phyloP scores from a whole-genome alignment of 2,113 vertebrate species.

The Morone saxatilis region DNA sequence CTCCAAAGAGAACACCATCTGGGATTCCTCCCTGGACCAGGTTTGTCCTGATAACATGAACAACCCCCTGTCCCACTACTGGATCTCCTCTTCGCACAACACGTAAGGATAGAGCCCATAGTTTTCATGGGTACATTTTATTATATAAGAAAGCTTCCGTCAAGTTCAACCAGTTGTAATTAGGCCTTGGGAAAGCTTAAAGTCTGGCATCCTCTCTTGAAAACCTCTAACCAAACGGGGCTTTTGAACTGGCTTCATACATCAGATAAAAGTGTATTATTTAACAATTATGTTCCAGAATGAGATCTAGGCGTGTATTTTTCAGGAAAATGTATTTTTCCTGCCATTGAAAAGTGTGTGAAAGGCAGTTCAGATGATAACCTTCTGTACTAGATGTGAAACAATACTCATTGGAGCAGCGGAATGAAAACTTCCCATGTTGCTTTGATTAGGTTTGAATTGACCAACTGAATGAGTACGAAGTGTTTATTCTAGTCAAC shows the following conservation, averaged over 20 bases:
- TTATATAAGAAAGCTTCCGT: background rate
- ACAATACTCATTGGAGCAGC: slow-evolving; percentile 60
- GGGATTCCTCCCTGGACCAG: slow-evolving; percentile 90
- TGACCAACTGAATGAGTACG: slow-evolving; percentile 38
- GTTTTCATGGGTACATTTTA: background rate
- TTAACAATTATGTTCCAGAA: slow-evolving; percentile 54
- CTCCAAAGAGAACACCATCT: slow-evolving; percentile 98
- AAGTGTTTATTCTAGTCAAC: slow-evolving; percentile 51
- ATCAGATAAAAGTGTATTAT: slow-evolving; percentile 65
- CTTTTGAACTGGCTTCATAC: slow-evolving; percentile 41
- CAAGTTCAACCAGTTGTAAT: slow-evolving; percentile 18
- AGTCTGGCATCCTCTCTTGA: slow-evolving; percentile 10
- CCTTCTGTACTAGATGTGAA: slow-evolving; percentile 52
- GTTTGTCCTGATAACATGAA: slow-evolving; percentile 95
- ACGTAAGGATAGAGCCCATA: slow-evolving; percentile 87
- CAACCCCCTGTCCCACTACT: slow-evolving; percentile 98
- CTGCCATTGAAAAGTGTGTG: slow-evolving; percentile 75
- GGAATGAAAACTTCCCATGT: slow-evolving; percentile 52
- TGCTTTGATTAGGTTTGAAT: slow-evolving; percentile 61
- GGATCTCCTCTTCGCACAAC: slow-evolving; percentile 99
- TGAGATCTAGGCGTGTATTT: slow-evolving; percentile 47
- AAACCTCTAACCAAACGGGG: slow-evolving; percentile 27
- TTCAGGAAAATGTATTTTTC: slow-evolving; percentile 67
- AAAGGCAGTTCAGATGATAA: slow-evolving; percentile 60
- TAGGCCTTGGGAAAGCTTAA: slow-evolving; percentile 16